Base-by-base conservation (phyloP, 1,140 invertebrate genomes). In the Acromyrmex heyeri region DNA sequence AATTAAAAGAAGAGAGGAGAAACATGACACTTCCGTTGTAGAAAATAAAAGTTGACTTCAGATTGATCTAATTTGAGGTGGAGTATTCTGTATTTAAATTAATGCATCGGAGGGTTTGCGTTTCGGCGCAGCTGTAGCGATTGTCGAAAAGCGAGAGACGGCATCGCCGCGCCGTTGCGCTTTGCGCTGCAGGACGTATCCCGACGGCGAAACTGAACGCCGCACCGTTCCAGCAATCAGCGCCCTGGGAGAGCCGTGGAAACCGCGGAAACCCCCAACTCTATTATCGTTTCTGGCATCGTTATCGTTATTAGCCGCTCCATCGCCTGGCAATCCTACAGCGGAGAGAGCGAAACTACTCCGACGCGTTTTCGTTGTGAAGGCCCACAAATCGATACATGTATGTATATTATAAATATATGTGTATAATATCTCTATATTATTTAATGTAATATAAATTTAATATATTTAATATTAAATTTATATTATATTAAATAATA, bases 241-340 rank as follows among this genome's bases (percentile, higher is more conserved):
- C 91, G 90, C 89, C 88, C 90, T 87, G 88, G 90, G 91, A 93
- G 86, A 91, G 82, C 87, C 86, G 91, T 92, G 85, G 90, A 92
- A 93, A 93, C 92, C 88, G 86, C 91, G 88, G 91, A 93, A 93
- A 92, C 90, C 92, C 92, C 69, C 88, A 89, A 93, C 91, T 93
- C 89, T 87, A 93, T 93, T 93, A 93, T 90, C 88, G 89, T 91
- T 92, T 88, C 90, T 90, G 81, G 87, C 91, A 86, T 93, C 91
- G 92, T 93, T 93, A 93, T 90, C 91, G 90, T 93, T 93, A 93
- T 93, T 93, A 93, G 91, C 75, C 90, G 92, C 92, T 88, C 89
- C 91, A 91, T 92, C 91, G 91, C 91, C 82, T 50, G 44, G 50
- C 86, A 77, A 90, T 88, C 77, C 69, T 69, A 85, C 27, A 64